Evolutionary conservation across 2,888 invertebrate species (phyloP), one percentile per base, ranked within the genome.

Genomic region (Diarsia mendica): DNA sequence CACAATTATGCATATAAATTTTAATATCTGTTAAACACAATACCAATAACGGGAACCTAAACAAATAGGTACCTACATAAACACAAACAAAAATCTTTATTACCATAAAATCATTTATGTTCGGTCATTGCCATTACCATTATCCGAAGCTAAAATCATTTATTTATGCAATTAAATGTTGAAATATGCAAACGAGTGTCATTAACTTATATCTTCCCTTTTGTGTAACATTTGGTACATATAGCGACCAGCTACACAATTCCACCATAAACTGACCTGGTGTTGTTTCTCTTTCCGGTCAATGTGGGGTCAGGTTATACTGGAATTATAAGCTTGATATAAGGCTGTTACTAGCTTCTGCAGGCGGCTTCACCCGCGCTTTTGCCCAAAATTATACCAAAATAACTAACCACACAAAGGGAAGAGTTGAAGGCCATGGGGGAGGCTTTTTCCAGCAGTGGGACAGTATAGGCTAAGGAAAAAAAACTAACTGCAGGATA

Each of bases 181-280:
- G 70, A 76, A 83, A 85, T 85, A 87, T 87, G 81, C 79, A 79
- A 87, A 87, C 70, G 73, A 73, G 51, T 28, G 9, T 44, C 81
- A 83, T 85, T 83, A 81, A 85, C 64, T 73, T 77, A 68, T 61
- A 64, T 72, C 18, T 64, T n/a, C 53, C 60, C 61, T 68, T 86
- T 74, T 67, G 74, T 70, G 60, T 68, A 0, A 65, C 20, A 66
- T 84, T 78, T 67, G 60, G 69, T 51, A 46, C 39, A n/a, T 44
- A 67, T 0, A 33, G 33, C 11, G 5, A n/a, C n/a, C 33, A 28
- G 18, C 18, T 63, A 18, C 28, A 3, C 0, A 10, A 3, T 1
- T 5, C 68, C n/a, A 33, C 3, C 20, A 20, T 23, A 49, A 49
- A 1, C 23, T 69, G 33, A 20, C 15, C 18, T 23, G 4, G 23